A percentile compares a stretch with the other conserved stretches of the same genome.
These are phyloP conservation scores for Epirrhoe tristata DNA, from an alignment of 2,888 invertebrate genomes.

Conservation along the genomic window DNA sequence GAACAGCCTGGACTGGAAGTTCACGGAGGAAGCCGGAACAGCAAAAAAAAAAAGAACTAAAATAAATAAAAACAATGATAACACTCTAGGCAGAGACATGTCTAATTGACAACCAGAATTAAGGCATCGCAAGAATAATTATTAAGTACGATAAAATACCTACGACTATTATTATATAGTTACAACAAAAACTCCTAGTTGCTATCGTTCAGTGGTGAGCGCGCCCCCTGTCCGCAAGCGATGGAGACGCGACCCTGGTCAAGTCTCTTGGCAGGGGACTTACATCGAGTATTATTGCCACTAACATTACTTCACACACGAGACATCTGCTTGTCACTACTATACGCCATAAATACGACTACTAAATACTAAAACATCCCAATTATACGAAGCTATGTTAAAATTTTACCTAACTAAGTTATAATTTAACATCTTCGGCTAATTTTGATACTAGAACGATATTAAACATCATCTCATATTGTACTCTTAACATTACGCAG, in stretches of 20 bases:
- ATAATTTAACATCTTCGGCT: constrained; percentile 85
- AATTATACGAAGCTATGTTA: constrained; percentile 85
- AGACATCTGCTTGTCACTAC: constrained; percentile 79
- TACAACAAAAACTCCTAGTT: constrained; percentile 83
- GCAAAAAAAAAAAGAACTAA: constrained; percentile 80
- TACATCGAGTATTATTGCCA: constrained; percentile 84
- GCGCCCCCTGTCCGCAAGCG: constrained; percentile 45
- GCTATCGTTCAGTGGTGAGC: constrained; percentile 69
- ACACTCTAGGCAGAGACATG: constrained; percentile 85
- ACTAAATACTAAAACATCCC: constrained; percentile 85
- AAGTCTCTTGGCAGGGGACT: constrained; percentile 71
- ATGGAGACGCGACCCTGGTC: constrained; percentile 55
- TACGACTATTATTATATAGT: constrained; percentile 85
- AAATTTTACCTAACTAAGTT: constrained; percentile 84
- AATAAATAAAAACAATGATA: constrained; percentile 84
- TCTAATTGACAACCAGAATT: constrained; percentile 87
- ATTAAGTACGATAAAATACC: constrained; percentile 86
- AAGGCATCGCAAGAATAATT: constrained; percentile 87
- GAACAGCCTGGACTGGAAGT: constrained; percentile 86
- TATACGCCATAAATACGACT: constrained; percentile 71
- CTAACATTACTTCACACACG: constrained; percentile 73
- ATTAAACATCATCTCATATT: constrained; percentile 83
- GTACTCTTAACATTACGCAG: constrained; percentile 85
- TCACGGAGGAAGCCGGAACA: constrained; percentile 85
- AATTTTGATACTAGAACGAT: constrained; percentile 86